phyloP scores from a whole-genome alignment of 2,888 invertebrate species.

The Leptopterna dolabrata region DNA sequence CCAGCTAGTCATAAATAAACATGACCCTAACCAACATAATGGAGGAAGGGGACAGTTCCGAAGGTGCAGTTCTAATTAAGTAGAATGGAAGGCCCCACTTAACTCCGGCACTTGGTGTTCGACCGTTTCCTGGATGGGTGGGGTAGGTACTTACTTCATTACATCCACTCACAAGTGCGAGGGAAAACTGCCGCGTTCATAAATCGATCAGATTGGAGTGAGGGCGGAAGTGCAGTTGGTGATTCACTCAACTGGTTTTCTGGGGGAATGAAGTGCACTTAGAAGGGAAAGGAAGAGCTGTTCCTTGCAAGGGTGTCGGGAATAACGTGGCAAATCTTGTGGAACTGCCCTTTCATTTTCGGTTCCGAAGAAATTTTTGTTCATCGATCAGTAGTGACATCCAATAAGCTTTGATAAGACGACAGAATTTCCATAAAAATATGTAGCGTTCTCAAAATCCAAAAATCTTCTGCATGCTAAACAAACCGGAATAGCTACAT shows the following conservation, averaged over 20 bases:
- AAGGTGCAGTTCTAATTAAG: slow-evolving; percentile 27
- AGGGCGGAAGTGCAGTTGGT: slow-evolving; percentile 40
- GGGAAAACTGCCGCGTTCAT: slow-evolving; percentile 4
- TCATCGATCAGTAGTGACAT: too few relatives aligned
- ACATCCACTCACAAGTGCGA: neutral
- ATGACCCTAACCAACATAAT: neutral
- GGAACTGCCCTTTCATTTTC: slow-evolving; percentile 4
- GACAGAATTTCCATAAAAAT: too few relatives aligned
- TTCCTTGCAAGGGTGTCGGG: slow-evolving; percentile 9
- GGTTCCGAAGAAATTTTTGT: too few relatives aligned
- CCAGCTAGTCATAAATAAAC: too few relatives aligned
- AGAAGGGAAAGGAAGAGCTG: slow-evolving; percentile 12
- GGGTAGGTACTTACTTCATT: neutral
- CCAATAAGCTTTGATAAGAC: too few relatives aligned
- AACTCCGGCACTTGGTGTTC: neutral
- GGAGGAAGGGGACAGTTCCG: neutral
- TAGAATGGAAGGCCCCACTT: slow-evolving; percentile 23
- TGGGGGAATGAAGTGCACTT: slow-evolving; percentile 25
- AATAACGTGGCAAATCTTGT: slow-evolving; percentile 3
- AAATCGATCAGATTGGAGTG: slow-evolving; percentile 29
- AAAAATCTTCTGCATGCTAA: too few relatives aligned
- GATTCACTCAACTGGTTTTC: slow-evolving; percentile 16
- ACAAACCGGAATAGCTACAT: too few relatives aligned
- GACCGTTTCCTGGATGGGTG: slow-evolving; percentile 12
- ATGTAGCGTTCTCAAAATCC: too few relatives aligned